A percentile compares a stretch with the other conserved stretches of the same genome.
Evolutionary conservation across 2,113 vertebrate species (phyloP).

Genomic region (Lophochroa leadbeateri): DNA sequence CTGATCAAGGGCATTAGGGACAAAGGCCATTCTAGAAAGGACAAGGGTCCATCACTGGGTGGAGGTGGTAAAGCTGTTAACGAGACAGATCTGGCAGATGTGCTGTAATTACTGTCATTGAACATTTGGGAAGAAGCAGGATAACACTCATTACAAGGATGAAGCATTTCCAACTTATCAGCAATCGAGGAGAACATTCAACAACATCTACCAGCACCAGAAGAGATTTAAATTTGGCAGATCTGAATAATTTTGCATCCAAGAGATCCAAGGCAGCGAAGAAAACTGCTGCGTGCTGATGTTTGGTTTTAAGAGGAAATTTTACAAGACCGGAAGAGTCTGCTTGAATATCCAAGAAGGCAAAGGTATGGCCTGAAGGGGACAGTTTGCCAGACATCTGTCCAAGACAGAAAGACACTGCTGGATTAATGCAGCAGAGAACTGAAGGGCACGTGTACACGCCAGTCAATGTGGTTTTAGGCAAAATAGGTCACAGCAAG

Average conservation of each 20-base stretch:
- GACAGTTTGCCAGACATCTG: neutral
- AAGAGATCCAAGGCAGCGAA: neutral
- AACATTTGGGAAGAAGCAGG: slow-evolving; percentile 5
- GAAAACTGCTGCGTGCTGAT: neutral
- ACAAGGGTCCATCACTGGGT: neutral
- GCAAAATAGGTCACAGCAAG: neutral
- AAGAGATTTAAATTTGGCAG: slow-evolving; percentile 46
- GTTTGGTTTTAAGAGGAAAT: neutral
- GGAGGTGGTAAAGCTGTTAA: neutral
- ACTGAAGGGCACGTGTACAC: neutral
- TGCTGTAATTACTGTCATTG: neutral
- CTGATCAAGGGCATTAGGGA: neutral
- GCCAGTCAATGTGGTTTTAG: neutral
- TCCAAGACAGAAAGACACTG: neutral
- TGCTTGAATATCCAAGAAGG: neutral
- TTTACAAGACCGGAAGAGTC: neutral
- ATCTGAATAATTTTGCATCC: slow-evolving; percentile 24
- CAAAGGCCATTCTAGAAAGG: neutral
- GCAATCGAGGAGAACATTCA: neutral
- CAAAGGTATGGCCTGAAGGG: neutral
- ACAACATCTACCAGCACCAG: slow-evolving; percentile 15
- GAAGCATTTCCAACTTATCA: slow-evolving; percentile 39
- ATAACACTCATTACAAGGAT: neutral
- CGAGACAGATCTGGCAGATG: neutral
- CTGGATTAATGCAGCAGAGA: neutral